Conservation (phyloP, 2,113 vertebrate genomes). For the Uria aalge region DNA sequence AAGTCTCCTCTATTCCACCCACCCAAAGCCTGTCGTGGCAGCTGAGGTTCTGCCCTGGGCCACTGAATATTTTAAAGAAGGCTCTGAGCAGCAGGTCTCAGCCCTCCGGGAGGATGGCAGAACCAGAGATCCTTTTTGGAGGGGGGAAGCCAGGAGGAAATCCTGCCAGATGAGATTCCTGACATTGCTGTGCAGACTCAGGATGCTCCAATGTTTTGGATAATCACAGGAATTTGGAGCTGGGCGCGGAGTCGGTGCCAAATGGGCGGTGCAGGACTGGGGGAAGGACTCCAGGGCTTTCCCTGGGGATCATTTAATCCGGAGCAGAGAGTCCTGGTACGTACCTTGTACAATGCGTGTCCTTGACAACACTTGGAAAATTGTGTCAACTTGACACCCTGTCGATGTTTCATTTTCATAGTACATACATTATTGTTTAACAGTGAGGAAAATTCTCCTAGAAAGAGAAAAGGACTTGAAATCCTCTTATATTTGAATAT, state of each 20-base stretch:
- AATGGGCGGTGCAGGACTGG: background rate
- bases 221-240: background rate
- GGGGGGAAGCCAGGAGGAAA: background rate
- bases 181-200: background rate
- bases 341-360: fast-evolving
- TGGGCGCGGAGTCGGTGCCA: fast-evolving
- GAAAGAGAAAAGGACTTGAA: background rate
- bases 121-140: background rate
- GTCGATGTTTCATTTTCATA: background rate
- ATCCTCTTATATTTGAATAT: background rate
- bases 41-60: background rate
- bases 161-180: background rate
- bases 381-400: background rate
- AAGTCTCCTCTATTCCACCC: background rate
- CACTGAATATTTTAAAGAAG: background rate
- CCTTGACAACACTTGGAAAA: background rate
- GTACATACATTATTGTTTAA: background rate
- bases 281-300: background rate
- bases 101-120: background rate
- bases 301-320: background rate
- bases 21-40: background rate
- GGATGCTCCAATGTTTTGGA: background rate
- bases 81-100: background rate
- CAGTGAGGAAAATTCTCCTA: background rate
- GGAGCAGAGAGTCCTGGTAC: background rate